Evolutionary conservation across 1,140 invertebrate genomes (phyloP).

Genomic region (Melitaea cinxia): DNA sequence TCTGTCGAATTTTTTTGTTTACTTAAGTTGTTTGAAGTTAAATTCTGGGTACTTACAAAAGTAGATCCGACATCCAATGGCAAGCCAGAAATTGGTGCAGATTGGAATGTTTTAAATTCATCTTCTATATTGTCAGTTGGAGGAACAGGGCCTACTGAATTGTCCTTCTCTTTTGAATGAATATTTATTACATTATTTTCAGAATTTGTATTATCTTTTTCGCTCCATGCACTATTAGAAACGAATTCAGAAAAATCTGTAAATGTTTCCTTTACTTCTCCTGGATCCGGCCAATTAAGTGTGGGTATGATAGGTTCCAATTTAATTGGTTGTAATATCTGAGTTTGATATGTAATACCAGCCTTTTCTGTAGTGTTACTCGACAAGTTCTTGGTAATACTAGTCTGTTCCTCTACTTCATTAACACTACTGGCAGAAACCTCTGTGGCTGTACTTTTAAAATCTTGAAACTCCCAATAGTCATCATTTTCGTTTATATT

Average conservation of each 20-base stretch:
- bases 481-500: conserved; percentile 48
- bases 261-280: conserved; percentile 75
- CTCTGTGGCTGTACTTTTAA: conserved; percentile 49
- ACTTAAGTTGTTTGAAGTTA: conserved; percentile 11
- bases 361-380: conserved; percentile 28
- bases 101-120: conserved; percentile 78
- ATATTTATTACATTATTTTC: conserved; percentile 14
- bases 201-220: conserved; percentile 33
- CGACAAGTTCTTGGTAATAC: conserved; percentile 12
- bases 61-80: conserved; percentile 1
- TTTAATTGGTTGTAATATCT: conserved; percentile 74
- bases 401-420: conserved; percentile 17
- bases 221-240: conserved; percentile 50
- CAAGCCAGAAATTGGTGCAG: conserved; percentile 44
- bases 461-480: conserved; percentile 77
- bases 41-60: background rate
- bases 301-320: conserved; percentile 67
- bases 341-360: conserved; percentile 49
- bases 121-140: conserved; percentile 53
- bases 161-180: conserved; percentile 14
- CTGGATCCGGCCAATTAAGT: conserved; percentile 79
- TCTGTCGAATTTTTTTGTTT: background rate
- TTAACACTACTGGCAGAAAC: conserved; percentile 10
- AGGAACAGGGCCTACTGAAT: background rate
- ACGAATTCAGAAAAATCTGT: conserved; percentile 73